Evolutionary conservation across 2,888 invertebrate species (phyloP), one percentile per base, ranked within the genome.

Genomic region (Ectemnius lituratus): DNA sequence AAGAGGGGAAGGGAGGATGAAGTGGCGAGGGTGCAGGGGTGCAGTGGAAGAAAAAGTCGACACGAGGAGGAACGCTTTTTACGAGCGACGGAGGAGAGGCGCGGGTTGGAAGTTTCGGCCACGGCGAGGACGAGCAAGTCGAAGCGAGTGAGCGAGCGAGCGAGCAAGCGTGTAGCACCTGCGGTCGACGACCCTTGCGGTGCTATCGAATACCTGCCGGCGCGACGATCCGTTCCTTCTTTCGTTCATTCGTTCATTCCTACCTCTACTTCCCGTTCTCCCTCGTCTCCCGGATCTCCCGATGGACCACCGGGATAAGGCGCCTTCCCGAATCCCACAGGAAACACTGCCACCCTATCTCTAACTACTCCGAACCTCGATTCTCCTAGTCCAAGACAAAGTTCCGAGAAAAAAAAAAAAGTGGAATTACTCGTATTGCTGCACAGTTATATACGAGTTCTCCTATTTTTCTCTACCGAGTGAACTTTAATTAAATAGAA

Each of bases 171-270:
- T 79, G 85, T 86, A 87, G 86, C 89, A 90, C 89, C 90, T 89
- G 89, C 90, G 90, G 90, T 90, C 90, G 86, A 88, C 83, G 90
- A 90, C 88, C 89, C 86, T 88, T 82, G 83, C 83, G 84, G 84
- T 83, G 86, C 86, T 88, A 87, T 86, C 89, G 88, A 88, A 88
- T 88, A 86, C 87, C 86, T 87, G 83, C 83, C 80, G 20, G 20
- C 27, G 14, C 27, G 79, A 85, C 82, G 79, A 84, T 78, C 75
- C 74, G 76, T 70, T 79, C 82, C 16, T 52, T 52, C 52, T 52
- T 52, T 52, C 52, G 14, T 52, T 16, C 52, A 16, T 52, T 52
- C 52, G 14, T 52, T 52, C 52, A 16, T 52, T 52, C 60, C 62
- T 61, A 59, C 20, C 20, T 58, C 52, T 37, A 16, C 52, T 52